Evolutionary conservation across 2,888 invertebrate genomes (phyloP).

Genomic region (Drosophila pullipes): DNA sequence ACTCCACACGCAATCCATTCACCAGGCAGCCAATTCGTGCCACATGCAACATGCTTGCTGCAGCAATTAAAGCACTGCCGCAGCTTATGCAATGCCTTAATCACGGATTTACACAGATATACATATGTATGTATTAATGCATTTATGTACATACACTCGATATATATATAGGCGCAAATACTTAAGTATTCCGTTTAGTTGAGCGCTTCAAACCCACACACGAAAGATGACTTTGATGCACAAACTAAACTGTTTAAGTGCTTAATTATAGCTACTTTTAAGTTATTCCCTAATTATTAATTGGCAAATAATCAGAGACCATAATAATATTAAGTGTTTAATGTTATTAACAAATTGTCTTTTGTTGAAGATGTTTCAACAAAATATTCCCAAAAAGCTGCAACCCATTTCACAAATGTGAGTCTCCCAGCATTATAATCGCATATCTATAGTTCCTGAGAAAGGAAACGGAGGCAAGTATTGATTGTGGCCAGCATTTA

Average conservation of each 20-base stretch:
- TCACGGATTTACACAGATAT: slow-evolving; percentile 46
- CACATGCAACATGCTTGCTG: slow-evolving; percentile 66
- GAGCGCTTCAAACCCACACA: slow-evolving; percentile 17
- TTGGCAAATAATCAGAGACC: slow-evolving; percentile 7
- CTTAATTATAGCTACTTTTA: slow-evolving; percentile 41
- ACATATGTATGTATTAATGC: neutral
- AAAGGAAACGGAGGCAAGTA: neutral
- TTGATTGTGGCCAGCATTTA: neutral
- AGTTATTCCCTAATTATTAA: slow-evolving; percentile 24
- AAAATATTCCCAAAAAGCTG: neutral
- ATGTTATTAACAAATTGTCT: neutral
- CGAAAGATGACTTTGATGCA: slow-evolving; percentile 5
- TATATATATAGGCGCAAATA: neutral
- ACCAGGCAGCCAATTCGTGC: slow-evolving; percentile 56
- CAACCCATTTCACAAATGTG: neutral
- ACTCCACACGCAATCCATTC: slow-evolving; percentile 16
- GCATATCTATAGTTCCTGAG: neutral
- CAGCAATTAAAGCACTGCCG: slow-evolving; percentile 60
- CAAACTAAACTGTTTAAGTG: slow-evolving; percentile 46
- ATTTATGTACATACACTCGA: neutral
- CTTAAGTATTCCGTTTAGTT: slow-evolving; percentile 26
- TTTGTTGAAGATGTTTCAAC: neutral
- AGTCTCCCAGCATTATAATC: neutral
- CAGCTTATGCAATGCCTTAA: slow-evolving; percentile 57
- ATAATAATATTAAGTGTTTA: neutral